Evolutionary conservation across 2,888 invertebrate species (phyloP).

Genomic region (Acanthopleura granulata): DNA sequence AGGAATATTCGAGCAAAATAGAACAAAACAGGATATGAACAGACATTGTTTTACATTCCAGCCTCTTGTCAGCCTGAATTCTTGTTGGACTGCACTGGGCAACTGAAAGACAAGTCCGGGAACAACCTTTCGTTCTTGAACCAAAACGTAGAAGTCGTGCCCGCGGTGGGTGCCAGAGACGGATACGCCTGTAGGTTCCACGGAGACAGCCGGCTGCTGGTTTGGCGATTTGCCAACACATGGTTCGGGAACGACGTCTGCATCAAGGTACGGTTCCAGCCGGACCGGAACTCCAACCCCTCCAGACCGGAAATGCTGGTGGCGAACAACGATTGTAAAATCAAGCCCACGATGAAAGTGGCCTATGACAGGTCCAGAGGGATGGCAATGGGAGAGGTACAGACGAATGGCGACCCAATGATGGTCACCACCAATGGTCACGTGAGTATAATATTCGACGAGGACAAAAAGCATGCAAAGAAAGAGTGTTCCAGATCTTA

Average conservation of each 20-base stretch:
- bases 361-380: neutral
- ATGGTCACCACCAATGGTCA: neutral
- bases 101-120: neutral
- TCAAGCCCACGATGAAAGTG: neutral
- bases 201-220: conserved; percentile 15
- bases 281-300: neutral
- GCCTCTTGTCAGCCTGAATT: neutral
- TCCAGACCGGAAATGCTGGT: neutral
- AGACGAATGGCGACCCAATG: neutral
- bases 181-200: neutral
- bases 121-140: conserved; percentile 1
- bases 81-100: neutral
- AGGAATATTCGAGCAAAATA: too few relatives aligned
- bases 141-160: conserved; percentile 10
- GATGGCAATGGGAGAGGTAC: neutral
- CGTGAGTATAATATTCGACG: neutral
- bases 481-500: too few relatives aligned
- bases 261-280: conserved; percentile 13
- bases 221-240: conserved; percentile 14
- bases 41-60: neutral
- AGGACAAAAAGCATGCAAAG: too few relatives aligned
- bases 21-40: too few relatives aligned
- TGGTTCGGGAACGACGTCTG: conserved; percentile 15
- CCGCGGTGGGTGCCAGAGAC: neutral
- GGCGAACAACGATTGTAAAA: conserved; percentile 9